phyloP scores from a whole-genome alignment of 2,797 vertebrate genomes.

The Podargus strigoides region DNA sequence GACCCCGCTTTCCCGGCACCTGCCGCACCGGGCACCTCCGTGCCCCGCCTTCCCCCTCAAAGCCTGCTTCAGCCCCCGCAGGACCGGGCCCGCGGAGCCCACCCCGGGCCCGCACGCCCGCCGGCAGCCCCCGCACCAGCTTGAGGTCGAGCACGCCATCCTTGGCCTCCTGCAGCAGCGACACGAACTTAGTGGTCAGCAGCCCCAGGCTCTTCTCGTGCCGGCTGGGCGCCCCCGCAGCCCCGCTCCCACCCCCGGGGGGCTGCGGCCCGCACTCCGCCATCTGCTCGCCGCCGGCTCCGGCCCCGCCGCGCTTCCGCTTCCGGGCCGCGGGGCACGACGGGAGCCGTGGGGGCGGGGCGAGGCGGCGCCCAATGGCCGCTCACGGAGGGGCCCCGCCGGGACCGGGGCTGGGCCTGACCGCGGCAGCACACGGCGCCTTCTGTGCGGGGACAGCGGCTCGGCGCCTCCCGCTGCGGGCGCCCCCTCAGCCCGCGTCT shows the following conservation, averaged over 20 bases:
- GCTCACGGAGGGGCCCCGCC: background rate
- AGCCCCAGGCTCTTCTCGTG: slow-evolving; percentile 96
- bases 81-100: too few relatives aligned
- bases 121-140: slow-evolving; percentile 76
- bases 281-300: slow-evolving; percentile 60
- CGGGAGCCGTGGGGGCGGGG: background rate
- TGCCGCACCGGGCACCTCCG: too few relatives aligned
- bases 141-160: slow-evolving; percentile 96
- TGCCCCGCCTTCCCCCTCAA: background rate
- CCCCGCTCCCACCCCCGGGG: slow-evolving; percentile 54
- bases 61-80: too few relatives aligned
- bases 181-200: slow-evolving; percentile 96
- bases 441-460: too few relatives aligned
- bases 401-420: too few relatives aligned
- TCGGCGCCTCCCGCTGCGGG: too few relatives aligned
- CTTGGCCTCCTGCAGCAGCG: slow-evolving; percentile 93
- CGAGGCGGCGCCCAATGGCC: background rate
- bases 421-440: too few relatives aligned
- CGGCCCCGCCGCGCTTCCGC: slow-evolving; percentile 50
- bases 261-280: slow-evolving; percentile 75
- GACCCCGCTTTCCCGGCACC: too few relatives aligned
- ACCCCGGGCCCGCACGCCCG: background rate
- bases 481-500: too few relatives aligned
- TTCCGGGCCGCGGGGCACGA: slow-evolving; percentile 48
- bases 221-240: slow-evolving; percentile 85